Percentiles rank a stretch among this genome's conserved stretches.
Evolutionary conservation across 2,113 vertebrate species (phyloP).

Genomic region (Laticauda colubrina): DNA sequence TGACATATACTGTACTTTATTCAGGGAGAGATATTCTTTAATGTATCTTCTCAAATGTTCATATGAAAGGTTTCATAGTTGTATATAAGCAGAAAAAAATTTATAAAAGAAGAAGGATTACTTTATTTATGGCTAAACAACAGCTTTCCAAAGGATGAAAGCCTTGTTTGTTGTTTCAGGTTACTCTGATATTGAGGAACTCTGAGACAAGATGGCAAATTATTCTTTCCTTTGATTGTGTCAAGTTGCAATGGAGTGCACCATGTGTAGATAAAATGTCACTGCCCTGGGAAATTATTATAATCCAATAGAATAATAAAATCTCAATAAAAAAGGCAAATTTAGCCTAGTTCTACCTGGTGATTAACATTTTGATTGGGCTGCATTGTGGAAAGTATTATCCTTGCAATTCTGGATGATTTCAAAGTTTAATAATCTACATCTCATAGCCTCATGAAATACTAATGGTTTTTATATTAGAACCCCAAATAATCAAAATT

Average conservation of each 20-base stretch:
- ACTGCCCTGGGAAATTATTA: constrained; percentile 2
- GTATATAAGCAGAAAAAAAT: not conserved
- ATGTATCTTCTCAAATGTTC: not conserved
- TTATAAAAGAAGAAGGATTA: not conserved
- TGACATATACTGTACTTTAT: not conserved
- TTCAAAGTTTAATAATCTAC: not conserved
- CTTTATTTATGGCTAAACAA: not conserved
- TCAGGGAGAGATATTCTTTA: not conserved
- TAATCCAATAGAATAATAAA: constrained; percentile 2
- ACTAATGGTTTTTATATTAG: constrained; percentile 1
- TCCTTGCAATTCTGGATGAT: not conserved
- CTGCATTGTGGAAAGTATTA: not conserved
- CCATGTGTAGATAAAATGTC: not conserved
- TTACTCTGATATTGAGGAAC: not conserved
- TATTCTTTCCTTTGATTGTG: not conserved
- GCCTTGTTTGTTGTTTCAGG: no score
- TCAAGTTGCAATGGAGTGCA: constrained; percentile 3
- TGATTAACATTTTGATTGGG: constrained; percentile 4
- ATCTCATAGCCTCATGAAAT: not conserved
- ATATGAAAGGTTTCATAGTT: not conserved
- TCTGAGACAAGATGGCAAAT: constrained; percentile 30
- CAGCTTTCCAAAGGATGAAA: not conserved
- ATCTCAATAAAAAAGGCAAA: not conserved
- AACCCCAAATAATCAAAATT: constrained; percentile 22
- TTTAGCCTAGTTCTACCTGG: not conserved